These are phyloP conservation scores for Cebuella pygmaea DNA, from an alignment of 2,797 vertebrate species.

Conservation along the genomic window DNA sequence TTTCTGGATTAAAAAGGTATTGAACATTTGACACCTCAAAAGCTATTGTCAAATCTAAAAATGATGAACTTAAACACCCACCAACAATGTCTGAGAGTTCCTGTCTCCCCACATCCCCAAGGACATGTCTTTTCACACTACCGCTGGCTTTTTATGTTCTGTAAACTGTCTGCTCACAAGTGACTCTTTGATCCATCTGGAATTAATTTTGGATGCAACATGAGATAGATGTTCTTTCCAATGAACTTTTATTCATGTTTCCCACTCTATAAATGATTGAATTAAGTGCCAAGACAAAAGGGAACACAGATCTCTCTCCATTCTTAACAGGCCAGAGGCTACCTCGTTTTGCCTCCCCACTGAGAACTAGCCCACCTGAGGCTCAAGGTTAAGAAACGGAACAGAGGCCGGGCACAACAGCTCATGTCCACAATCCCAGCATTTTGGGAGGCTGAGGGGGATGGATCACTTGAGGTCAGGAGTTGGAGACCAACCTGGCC, in stretches of 20 bases:
- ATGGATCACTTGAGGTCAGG: too few relatives aligned
- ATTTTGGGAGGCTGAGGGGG: too few relatives aligned
- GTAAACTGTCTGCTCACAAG: background rate
- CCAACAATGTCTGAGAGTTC: background rate
- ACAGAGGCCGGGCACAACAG: too few relatives aligned
- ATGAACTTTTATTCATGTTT: background rate
- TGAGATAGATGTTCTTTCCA: background rate
- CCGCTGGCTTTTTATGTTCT: background rate
- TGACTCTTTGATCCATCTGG: conserved; percentile 33
- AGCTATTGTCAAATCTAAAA: background rate
- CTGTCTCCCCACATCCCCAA: background rate
- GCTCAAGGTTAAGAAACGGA: background rate
- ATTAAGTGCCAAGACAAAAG: background rate
- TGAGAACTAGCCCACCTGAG: background rate
- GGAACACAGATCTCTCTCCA: background rate
- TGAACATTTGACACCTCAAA: conserved; percentile 4
- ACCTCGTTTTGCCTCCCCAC: background rate
- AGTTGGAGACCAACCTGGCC: too few relatives aligned
- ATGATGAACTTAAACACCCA: background rate
- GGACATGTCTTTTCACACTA: background rate
- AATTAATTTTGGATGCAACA: conserved; percentile 8
- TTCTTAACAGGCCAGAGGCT: background rate
- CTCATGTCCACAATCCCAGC: too few relatives aligned
- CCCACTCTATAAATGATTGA: background rate
- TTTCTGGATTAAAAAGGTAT: background rate